Evolutionary conservation across 1,140 invertebrate genomes (phyloP).

Genomic region (Drosophila micromelanica): DNA sequence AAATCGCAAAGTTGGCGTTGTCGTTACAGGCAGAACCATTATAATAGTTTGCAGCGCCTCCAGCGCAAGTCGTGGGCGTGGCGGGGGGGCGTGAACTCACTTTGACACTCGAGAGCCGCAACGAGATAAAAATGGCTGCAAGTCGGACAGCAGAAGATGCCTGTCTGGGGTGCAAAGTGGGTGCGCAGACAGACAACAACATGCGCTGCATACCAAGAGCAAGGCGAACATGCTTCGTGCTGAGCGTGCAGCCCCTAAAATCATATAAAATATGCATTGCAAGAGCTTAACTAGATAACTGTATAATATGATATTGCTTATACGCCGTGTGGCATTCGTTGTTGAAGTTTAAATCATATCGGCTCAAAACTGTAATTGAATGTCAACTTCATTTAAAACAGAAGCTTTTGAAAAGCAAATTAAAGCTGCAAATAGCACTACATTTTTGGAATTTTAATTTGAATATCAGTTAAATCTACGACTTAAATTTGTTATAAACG

Average conservation of each 20-base stretch:
- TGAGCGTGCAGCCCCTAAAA: conserved; percentile 24
- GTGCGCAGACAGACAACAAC: conserved; percentile 8
- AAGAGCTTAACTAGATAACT: conserved; percentile 51
- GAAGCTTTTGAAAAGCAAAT: background rate
- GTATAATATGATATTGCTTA: conserved; percentile 47
- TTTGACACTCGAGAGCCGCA: conserved; percentile 66
- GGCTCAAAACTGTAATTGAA: background rate
- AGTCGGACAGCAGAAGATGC: conserved; percentile 12
- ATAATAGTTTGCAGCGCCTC: conserved; percentile 51
- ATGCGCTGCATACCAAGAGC: conserved; percentile 15
- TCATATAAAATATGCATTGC: conserved; percentile 53
- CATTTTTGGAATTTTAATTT: too few species aligned
- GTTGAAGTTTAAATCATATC: background rate
- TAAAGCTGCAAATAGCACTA: background rate
- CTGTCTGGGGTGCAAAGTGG: conserved; percentile 28
- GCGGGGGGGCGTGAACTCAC: conserved; percentile 28
- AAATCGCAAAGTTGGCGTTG: conserved; percentile 42
- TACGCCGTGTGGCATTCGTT: conserved; percentile 25
- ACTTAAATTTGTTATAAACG: too few species aligned
- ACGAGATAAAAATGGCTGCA: conserved; percentile 64
- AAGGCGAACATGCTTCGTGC: conserved; percentile 9
- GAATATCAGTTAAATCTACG: too few species aligned
- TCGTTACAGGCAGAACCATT: conserved; percentile 22
- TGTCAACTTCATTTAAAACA: background rate
- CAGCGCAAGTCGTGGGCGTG: conserved; percentile 4